Conservation (phyloP, 2,113 vertebrate species). For the Sterrhoptilus dennistouni region DNA sequence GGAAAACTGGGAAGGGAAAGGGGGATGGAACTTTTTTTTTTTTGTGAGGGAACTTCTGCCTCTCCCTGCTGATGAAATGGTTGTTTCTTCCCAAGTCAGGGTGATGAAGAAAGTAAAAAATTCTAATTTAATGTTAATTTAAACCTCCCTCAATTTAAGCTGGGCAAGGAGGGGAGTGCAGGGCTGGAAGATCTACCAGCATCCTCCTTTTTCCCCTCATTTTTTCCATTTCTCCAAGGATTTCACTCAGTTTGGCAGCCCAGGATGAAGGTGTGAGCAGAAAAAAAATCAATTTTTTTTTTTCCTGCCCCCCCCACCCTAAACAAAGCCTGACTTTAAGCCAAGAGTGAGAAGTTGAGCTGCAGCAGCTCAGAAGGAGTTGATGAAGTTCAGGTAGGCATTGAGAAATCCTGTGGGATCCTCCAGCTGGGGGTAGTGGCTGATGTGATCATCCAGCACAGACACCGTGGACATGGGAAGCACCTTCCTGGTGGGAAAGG, state of each 20-base stretch:
- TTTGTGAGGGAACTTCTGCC: neutral
- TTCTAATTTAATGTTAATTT: neutral
- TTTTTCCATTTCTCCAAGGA: neutral
- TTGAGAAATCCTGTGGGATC: constrained; percentile 92
- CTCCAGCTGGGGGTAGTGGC: constrained; percentile 96
- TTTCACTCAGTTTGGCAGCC: neutral
- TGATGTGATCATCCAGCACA: constrained; percentile 91
- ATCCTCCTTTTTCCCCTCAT: neutral
- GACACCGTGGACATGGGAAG: constrained; percentile 87
- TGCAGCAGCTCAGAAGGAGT: constrained; percentile 86
- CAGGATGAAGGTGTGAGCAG: neutral
- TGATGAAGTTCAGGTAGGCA: constrained; percentile 91
- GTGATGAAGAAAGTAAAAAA: neutral
- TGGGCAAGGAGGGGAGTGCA: neutral
- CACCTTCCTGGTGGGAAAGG: constrained; percentile 77
- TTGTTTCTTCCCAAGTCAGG: neutral
- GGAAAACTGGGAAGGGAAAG: neutral
- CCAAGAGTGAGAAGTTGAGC: neutral
- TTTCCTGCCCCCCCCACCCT: neutral
- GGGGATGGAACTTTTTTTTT: too few relatives aligned
- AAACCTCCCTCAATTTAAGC: neutral
- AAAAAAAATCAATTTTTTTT: neutral
- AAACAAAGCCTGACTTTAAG: neutral
- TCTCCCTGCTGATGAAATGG: neutral
- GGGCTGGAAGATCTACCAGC: neutral